Percentiles rank a stretch among this genome's conserved stretches.
Evolutionary conservation across 1,140 invertebrate species (phyloP).

Genomic region (Neodiprion lecontei): DNA sequence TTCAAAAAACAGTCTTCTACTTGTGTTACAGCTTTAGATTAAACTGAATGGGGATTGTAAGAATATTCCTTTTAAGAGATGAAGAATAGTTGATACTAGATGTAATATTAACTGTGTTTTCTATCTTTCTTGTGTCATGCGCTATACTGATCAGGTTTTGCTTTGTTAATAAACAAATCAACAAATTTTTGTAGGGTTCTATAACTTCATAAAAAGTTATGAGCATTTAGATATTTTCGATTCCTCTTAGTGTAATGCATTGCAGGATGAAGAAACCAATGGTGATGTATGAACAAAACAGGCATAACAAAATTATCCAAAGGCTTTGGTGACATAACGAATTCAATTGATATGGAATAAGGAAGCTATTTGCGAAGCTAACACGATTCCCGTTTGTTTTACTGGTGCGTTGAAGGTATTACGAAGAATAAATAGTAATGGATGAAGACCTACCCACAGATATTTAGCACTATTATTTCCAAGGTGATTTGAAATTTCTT

Average conservation of each 20-base stretch:
- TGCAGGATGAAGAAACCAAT: too few relatives aligned
- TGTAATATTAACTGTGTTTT: not conserved
- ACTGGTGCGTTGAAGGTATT: too few relatives aligned
- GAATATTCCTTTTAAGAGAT: conserved; percentile 30
- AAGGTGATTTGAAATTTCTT: conserved; percentile 1
- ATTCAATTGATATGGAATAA: too few relatives aligned
- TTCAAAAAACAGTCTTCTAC: conserved; percentile 42
- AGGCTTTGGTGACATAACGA: too few relatives aligned
- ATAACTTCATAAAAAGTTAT: conserved; percentile 26
- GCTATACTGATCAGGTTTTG: conserved; percentile 18
- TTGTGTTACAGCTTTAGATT: conserved; percentile 39
- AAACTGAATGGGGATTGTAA: conserved; percentile 19
- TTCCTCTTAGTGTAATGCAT: too few relatives aligned
- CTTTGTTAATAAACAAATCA: conserved; percentile 25
- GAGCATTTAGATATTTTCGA: not conserved
- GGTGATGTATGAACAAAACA: too few relatives aligned
- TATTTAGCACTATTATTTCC: conserved; percentile 21
- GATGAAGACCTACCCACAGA: conserved; percentile 1
- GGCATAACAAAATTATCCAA: too few relatives aligned
- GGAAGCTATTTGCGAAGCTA: not conserved
- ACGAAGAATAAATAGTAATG: not conserved
- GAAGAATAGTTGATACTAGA: not conserved
- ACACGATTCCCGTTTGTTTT: conserved; percentile 14
- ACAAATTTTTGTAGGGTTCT: conserved; percentile 25
- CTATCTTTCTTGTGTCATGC: conserved; percentile 10